Evolutionary conservation across 2,113 vertebrate species (phyloP).

Genomic region (Thalassarche chlororhynchos): DNA sequence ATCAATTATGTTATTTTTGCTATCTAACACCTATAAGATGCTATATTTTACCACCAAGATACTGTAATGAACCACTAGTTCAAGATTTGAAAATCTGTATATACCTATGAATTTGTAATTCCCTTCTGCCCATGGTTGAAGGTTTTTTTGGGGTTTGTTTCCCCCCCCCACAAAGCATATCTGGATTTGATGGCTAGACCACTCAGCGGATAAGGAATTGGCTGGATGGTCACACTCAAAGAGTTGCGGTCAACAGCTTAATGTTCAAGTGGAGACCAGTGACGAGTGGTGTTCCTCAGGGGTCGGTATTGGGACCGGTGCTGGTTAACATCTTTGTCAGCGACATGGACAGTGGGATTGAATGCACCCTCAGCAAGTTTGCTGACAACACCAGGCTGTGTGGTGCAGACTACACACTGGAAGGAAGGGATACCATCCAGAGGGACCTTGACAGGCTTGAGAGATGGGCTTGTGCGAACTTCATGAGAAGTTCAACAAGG

Average conservation of each 20-base stretch:
- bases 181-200: background rate
- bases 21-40: conserved; percentile 33
- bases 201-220: background rate
- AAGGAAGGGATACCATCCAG: background rate
- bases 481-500: background rate
- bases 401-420: background rate
- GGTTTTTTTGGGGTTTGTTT: background rate
- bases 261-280: background rate
- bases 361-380: background rate
- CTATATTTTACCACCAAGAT: conserved; percentile 60
- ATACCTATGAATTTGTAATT: conserved; percentile 62
- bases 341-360: background rate
- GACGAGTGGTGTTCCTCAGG: background rate
- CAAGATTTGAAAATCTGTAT: conserved; percentile 60
- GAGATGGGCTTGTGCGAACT: background rate
- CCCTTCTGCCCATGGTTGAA: conserved; percentile 13
- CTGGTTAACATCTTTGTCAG: background rate
- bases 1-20: conserved; percentile 57
- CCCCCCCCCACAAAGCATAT: conserved; percentile 44
- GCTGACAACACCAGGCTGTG: background rate
- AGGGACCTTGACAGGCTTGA: background rate
- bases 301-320: background rate
- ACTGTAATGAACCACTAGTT: conserved; percentile 55
- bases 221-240: background rate
- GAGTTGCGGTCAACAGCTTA: background rate